phyloP scores from a whole-genome alignment of 2,113 vertebrate species.

The Sterrhoptilus dennistouni region DNA sequence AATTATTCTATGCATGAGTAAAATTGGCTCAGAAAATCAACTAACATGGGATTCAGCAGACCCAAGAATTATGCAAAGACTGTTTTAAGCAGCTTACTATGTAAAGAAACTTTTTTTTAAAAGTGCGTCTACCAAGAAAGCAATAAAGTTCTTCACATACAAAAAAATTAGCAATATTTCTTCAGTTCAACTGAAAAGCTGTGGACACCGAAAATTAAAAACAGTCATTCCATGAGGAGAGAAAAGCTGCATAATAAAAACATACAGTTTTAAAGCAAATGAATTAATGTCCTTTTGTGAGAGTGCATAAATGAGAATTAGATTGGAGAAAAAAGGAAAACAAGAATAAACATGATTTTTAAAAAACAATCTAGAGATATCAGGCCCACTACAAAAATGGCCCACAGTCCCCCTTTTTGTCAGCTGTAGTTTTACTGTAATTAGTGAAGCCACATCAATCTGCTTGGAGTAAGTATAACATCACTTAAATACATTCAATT shows the following conservation, averaged over 20 bases:
- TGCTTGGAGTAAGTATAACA: background rate
- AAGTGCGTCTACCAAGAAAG: background rate
- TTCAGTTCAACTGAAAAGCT: background rate
- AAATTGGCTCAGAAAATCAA: slow-evolving; percentile 22
- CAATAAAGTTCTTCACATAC: background rate
- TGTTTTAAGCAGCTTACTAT: slow-evolving; percentile 54
- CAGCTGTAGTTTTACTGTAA: background rate
- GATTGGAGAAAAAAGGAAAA: background rate
- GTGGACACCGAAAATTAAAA: background rate
- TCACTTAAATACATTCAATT: background rate
- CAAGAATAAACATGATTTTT: background rate
- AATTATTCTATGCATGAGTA: slow-evolving; percentile 1
- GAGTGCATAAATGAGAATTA: background rate
- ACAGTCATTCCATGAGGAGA: background rate
- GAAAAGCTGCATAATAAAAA: background rate
- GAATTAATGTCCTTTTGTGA: background rate
- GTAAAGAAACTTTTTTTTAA: background rate
- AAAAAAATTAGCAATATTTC: slow-evolving; percentile 13
- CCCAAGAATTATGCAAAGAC: slow-evolving; percentile 44
- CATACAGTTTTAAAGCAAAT: background rate
- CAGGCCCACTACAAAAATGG: background rate
- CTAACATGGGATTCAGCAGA: slow-evolving; percentile 16
- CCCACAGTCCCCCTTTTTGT: background rate
- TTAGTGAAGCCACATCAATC: background rate
- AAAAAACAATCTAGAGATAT: background rate